Evolutionary conservation across 2,888 invertebrate genomes (phyloP), one percentile per base, ranked within the genome.

Genomic region (Caenorhabditis becei): DNA sequence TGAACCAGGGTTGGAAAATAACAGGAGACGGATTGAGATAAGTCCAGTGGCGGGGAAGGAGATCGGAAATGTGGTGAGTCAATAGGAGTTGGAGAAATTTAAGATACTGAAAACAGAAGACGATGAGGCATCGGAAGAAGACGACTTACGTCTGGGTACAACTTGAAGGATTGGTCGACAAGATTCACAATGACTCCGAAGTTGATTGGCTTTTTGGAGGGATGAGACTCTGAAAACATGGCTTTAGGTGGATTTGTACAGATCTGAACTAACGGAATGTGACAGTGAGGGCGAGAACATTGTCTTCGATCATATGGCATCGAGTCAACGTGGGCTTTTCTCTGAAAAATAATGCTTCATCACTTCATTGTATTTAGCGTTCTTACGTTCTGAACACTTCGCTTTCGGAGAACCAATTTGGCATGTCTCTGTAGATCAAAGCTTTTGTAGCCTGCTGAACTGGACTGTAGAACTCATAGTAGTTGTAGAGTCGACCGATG

Each of bases 131-230:
- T n/a, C n/a, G n/a, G n/a, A n/a, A n/a, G n/a, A n/a, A n/a, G n/a
- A n/a, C n/a, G n/a, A n/a, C 53, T 53, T n/a, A 70, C 69, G 61
- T 70, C 56, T n/a, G 69, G 59, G 28, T 59, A 70, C 20, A 70
- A 8, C 5, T n/a, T 35, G 11, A 51, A 8, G 0, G 35, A n/a
- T 1, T 18, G 32, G 26, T 51, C 28, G n/a, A 10, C n/a, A 4
- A 53, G 24, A 18, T 49, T 51, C 14, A 70, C 28, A 8, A 51
- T 44, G 11, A 58, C 23, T 71, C 70, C 70, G 1, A 53, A 28
- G 5, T 41, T 18, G 3, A 71, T 53, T 10, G 53, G 37, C 58
- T 20, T 18, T 3, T 37, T 20, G 3, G 18, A 23, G 1, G 54
- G 32, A 8, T 32, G 24, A 14, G 16, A n/a, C 28, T 32, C 54